phyloP scores from a whole-genome alignment of 1,140 invertebrate species.

The Diabrotica virgifera region DNA sequence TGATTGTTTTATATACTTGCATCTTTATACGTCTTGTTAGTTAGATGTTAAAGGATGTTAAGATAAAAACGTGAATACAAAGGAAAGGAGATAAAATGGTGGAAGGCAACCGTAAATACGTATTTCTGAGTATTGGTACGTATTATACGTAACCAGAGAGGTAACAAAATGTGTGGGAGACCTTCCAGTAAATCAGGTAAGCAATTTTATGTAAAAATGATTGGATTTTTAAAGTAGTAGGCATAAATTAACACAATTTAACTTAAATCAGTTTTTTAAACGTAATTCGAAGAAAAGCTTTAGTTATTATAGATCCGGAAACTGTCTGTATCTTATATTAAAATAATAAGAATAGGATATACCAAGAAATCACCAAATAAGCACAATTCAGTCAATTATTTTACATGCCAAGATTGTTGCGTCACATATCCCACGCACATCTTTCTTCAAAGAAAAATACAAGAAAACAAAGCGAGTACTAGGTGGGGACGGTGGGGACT shows the following conservation, averaged over 20 bases:
- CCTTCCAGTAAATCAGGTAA: neutral
- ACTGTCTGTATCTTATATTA: neutral
- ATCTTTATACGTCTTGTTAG: too few relatives aligned
- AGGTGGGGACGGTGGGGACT: neutral
- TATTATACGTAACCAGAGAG: too few relatives aligned
- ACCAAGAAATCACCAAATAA: conserved; percentile 2
- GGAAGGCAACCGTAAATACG: too few relatives aligned
- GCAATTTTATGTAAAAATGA: neutral
- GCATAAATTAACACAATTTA: neutral
- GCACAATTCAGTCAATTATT: neutral
- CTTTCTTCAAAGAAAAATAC: neutral
- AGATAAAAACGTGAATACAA: too few relatives aligned
- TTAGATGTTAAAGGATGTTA: too few relatives aligned
- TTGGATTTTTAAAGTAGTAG: neutral
- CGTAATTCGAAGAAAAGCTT: neutral
- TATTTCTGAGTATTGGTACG: too few relatives aligned
- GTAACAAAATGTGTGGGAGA: too few relatives aligned
- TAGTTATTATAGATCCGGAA: neutral
- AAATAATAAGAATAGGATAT: neutral
- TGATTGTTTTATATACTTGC: too few relatives aligned
- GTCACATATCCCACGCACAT: neutral
- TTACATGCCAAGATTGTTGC: neutral
- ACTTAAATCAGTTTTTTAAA: neutral
- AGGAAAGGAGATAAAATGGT: too few relatives aligned
- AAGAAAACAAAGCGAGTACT: neutral